phyloP scores from a whole-genome alignment of 2,113 vertebrate species.

The Gyps fulvus region DNA sequence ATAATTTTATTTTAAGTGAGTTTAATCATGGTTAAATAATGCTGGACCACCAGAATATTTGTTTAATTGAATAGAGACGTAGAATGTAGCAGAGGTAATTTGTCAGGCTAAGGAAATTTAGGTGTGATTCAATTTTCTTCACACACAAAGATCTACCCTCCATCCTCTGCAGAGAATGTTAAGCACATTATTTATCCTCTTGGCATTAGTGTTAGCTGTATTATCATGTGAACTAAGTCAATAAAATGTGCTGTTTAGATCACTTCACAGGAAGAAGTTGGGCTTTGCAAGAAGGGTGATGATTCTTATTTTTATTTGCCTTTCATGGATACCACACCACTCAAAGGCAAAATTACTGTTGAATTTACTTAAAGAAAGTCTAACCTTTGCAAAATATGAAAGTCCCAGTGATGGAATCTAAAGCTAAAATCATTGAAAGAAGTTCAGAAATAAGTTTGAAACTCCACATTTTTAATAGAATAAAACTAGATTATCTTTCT shows the following conservation, averaged over 20 bases:
- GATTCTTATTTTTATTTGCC: neutral
- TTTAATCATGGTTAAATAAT: conserved; percentile 56
- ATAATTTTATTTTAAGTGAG: conserved; percentile 36
- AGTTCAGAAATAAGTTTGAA: neutral
- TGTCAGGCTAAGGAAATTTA: conserved; percentile 52
- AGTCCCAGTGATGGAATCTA: neutral
- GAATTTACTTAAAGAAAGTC: neutral
- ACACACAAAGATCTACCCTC: neutral
- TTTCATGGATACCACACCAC: neutral
- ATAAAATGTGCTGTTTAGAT: neutral
- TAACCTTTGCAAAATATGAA: neutral
- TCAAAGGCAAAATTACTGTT: neutral
- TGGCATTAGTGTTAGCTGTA: neutral
- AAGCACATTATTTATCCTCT: conserved; percentile 49
- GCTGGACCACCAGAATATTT: conserved; percentile 34
- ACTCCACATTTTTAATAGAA: neutral
- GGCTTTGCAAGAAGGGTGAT: neutral
- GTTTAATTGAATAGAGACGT: conserved; percentile 56
- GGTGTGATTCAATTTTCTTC: conserved; percentile 56
- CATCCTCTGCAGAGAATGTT: neutral
- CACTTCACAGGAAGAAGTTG: neutral
- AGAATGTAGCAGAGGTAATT: conserved; percentile 53
- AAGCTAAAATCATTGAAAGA: neutral
- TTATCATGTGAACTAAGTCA: conserved; percentile 10
- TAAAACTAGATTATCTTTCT: neutral